phyloP scores from a whole-genome alignment of 2,113 vertebrate genomes.

The Mionectes macconnelli region DNA sequence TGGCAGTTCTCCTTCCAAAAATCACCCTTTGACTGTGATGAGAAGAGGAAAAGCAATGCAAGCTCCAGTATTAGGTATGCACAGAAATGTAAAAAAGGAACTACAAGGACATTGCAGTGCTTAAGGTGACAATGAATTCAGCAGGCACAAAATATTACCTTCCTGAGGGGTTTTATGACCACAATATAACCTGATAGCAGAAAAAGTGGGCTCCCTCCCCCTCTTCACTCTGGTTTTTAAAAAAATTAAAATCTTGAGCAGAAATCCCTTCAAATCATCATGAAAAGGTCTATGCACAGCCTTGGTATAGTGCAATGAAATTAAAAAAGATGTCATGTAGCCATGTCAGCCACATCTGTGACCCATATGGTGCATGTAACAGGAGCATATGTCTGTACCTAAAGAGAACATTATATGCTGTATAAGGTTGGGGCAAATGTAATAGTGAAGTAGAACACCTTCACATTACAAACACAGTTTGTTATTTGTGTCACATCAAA shows the following conservation, averaged over 20 bases:
- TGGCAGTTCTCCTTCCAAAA: neutral
- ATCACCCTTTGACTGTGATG: neutral
- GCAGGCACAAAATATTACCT: neutral
- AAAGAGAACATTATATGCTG: conserved; percentile 65
- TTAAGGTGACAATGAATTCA: conserved; percentile 30
- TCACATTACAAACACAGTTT: conserved; percentile 69
- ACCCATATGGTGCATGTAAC: conserved; percentile 76
- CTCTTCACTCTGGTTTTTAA: neutral
- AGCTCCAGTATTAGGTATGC: neutral
- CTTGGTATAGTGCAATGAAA: conserved; percentile 54
- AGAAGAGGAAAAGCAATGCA: neutral
- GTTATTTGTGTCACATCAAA: conserved; percentile 81
- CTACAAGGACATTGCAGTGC: neutral
- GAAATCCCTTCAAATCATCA: conserved; percentile 24
- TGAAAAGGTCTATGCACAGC: conserved; percentile 10
- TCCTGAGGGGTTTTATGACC: neutral
- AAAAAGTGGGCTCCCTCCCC: neutral
- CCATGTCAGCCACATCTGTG: conserved; percentile 75
- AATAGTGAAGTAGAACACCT: conserved; percentile 66
- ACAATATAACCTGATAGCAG: neutral
- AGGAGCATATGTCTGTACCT: conserved; percentile 70
- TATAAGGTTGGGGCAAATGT: conserved; percentile 57
- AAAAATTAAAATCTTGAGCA: neutral
- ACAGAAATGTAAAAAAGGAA: neutral
- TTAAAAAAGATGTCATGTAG: conserved; percentile 69